Conservation (phyloP, 2,113 vertebrate species). For the Saimiri boliviensis region DNA sequence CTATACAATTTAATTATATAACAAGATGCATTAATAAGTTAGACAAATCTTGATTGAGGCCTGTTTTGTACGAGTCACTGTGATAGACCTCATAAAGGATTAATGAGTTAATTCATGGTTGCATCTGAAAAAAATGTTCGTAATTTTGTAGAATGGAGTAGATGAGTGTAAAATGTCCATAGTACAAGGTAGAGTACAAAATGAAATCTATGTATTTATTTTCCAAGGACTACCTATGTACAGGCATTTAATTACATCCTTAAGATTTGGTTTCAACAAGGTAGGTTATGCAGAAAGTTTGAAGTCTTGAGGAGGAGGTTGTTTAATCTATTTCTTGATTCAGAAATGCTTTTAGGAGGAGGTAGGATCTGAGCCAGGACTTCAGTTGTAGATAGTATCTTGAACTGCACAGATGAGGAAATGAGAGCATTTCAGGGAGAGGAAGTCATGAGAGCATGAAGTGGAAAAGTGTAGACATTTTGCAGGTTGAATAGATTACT, state of each 20-base stretch:
- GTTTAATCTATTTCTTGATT: not conserved
- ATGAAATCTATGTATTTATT: not conserved
- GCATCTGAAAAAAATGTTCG: not conserved
- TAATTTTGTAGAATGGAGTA: not conserved
- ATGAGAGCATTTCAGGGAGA: not conserved
- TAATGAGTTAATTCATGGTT: not conserved
- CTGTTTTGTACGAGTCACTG: not conserved
- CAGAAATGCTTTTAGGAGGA: not conserved
- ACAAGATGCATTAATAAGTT: constrained; percentile 36
- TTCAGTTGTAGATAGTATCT: not conserved
- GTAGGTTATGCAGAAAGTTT: not conserved
- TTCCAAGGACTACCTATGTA: not conserved
- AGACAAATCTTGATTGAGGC: constrained; percentile 13
- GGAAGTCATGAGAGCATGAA: not conserved
- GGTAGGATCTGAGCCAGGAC: not conserved
- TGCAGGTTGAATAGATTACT: not conserved
- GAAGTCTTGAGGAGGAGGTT: not conserved
- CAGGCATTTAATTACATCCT: not conserved
- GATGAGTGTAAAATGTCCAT: not conserved
- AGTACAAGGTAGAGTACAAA: not conserved
- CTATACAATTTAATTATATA: constrained; percentile 22
- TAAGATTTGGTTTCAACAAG: constrained; percentile 13
- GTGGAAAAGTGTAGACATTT: not conserved
- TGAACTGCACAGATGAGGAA: not conserved
- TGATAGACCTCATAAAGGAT: not conserved